These are phyloP conservation scores for Varanus salvator DNA, from an alignment of 2,113 vertebrate genomes.

Conservation along the genomic window DNA sequence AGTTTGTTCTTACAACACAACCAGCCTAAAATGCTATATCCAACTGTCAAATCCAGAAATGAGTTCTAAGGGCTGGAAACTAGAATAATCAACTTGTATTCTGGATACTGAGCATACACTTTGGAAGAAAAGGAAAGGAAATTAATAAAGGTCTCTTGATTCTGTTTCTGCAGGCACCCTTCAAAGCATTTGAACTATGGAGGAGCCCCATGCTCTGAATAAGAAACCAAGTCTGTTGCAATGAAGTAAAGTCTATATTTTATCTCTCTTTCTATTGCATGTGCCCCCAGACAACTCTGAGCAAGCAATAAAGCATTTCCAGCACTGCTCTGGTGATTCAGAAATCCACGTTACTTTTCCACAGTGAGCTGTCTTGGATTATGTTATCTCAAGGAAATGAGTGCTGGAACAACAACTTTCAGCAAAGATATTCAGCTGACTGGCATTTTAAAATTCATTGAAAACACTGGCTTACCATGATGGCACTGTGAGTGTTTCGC, in stretches of 20 bases:
- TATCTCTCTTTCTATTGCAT: slow-evolving; percentile 12
- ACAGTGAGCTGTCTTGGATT: slow-evolving; percentile 24
- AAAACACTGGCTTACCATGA: slow-evolving; percentile 1
- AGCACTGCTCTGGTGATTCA: neutral
- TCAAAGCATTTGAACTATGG: slow-evolving; percentile 32
- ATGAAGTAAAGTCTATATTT: slow-evolving; percentile 19
- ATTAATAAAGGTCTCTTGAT: slow-evolving; percentile 19
- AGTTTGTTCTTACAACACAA: neutral
- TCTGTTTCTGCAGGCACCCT: neutral
- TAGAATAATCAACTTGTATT: slow-evolving; percentile 21
- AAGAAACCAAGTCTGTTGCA: neutral
- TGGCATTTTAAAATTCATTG: slow-evolving; percentile 29
- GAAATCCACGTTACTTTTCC: slow-evolving; percentile 29
- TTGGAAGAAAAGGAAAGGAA: neutral
- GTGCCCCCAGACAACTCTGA: neutral
- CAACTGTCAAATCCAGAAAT: slow-evolving; percentile 8
- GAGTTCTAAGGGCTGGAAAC: neutral
- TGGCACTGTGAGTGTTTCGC: neutral
- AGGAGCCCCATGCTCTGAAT: slow-evolving; percentile 9
- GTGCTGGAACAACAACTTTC: slow-evolving; percentile 13
- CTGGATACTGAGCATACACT: neutral
- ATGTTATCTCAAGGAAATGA: slow-evolving; percentile 44
- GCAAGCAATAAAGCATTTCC: slow-evolving; percentile 17
- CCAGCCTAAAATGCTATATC: neutral
- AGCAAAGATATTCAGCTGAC: slow-evolving; percentile 23